Evolutionary conservation across 2,113 vertebrate genomes (phyloP).

Genomic region (Saimiri boliviensis): DNA sequence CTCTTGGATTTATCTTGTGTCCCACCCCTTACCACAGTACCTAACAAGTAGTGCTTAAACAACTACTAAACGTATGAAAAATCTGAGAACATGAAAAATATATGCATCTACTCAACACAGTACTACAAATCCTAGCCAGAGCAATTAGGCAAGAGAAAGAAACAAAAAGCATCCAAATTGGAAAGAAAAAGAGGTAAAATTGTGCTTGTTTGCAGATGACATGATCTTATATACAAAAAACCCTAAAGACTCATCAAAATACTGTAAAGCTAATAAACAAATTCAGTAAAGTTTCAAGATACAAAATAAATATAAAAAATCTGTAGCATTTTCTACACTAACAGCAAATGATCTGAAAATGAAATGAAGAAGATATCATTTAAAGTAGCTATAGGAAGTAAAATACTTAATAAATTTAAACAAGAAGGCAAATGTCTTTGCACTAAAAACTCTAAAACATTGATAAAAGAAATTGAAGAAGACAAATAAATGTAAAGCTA

Average conservation of each 20-base stretch:
- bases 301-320: background rate
- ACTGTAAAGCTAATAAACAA: background rate
- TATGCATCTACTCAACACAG: background rate
- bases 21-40: background rate
- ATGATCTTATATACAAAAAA: background rate
- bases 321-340: background rate
- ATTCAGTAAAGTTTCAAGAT: background rate
- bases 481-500: background rate
- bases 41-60: background rate
- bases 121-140: background rate
- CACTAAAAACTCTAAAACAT: background rate
- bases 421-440: background rate
- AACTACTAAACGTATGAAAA: background rate
- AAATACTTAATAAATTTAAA: background rate
- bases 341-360: background rate
- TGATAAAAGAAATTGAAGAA: background rate
- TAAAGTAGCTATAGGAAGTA: background rate
- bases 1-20: background rate
- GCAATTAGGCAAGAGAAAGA: background rate
- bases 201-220: background rate
- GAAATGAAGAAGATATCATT: background rate
- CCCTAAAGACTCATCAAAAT: background rate
- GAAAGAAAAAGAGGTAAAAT: background rate
- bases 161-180: background rate
- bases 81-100: background rate